Evolutionary conservation across 2,113 vertebrate genomes (phyloP), one percentile per base, ranked within the genome.

Genomic region (Calidris pygmaea): DNA sequence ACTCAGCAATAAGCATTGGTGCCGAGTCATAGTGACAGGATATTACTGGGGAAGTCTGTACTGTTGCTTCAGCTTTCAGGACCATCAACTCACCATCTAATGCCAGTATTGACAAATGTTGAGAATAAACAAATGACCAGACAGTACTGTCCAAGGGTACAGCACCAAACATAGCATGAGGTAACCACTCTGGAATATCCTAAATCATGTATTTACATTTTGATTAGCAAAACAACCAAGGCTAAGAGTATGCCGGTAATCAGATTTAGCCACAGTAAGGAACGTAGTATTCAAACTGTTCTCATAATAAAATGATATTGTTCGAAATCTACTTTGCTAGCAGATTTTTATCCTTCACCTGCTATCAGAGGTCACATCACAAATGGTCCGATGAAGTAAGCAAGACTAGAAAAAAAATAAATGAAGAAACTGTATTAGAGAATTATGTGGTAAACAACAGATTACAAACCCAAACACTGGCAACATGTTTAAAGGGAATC

Each of bases 401-500:
- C 30, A 95, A 48, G 86, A 94, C 91, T 72, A 94, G 14, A 78
- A 74, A 96, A 47, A 80, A 79, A 85, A 93, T 29, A 67, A 68
- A 52, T 7, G 3, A 50, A 60, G 43, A 75, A 76, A 47, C 26
- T n/a, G 5, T 73, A 72, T 23, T 75, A 93, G 39, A 81, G 13
- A 73, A 48, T 73, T 73, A 48, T 73, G 63, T 62, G 87, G 59
- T 65, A 77, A 91, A 80, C 24, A 93, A 72, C 55, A 80, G 43
- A 86, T 91, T 81, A 88, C 17, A 8, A 95, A 88, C 62, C 34
- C 34, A 87, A 80, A 83, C 50, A 76, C 14, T 23, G n/a, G 19
- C 43, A 96, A 70, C 9, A 4, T 58, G 24, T 93, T 94, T 85
- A 37, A 96, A 96, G 82, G 65, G 75, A 97, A 96, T 63, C 56